Base-by-base conservation (phyloP, 1,140 invertebrate genomes). In the Bombus waltoni region DNA sequence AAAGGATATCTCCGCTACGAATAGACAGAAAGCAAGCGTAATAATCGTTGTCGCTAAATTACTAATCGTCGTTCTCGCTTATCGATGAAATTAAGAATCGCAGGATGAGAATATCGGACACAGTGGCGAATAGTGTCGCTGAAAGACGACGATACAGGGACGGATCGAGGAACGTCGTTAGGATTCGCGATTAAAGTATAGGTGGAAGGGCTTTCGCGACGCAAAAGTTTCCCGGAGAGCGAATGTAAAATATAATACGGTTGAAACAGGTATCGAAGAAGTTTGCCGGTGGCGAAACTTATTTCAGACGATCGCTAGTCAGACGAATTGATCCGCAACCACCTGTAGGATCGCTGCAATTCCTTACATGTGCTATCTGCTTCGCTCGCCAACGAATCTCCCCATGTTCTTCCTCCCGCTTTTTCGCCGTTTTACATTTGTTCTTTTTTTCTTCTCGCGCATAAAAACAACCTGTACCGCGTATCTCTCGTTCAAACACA, bases 331-430 rank as follows among this genome's bases (percentile, higher is more conserved):
- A 78, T 82, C 70, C 40, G 35, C 84, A 83, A 89, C 88, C 88
- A 89, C 88, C 87, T 89, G 88, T 89, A 82, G 87, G 75, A 86
- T 86, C 57, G 40, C 28, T 53, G 32, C 38, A 66, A 40, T 47
- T 74, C 44, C 68, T 86, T n/a, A 32, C 66, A 32, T 53, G 47
- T 22, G 18, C 47, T 53, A 18, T 13, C 44, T 40, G 28, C 3
- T 3, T 35, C 57, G 35, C 44, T 81, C 80, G 47, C 44, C 65
- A 62, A 44, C 40, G 18, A 73, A 72, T 44, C 53, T 70, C n/a
- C 2, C 3, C 28, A 1, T 2, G 32, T 47, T 73, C 15, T 73
- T 32, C 8, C 22, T 13, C 10, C 5, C 25, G 74, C 47, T 59
- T 81, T 40, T 35, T 44, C 32, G 18, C 3, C 10, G n/a, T 62